A percentile compares a stretch with the other conserved stretches of the same genome.
Evolutionary conservation across 2,888 invertebrate species (phyloP).

Genomic region (Oscheius sp.): DNA sequence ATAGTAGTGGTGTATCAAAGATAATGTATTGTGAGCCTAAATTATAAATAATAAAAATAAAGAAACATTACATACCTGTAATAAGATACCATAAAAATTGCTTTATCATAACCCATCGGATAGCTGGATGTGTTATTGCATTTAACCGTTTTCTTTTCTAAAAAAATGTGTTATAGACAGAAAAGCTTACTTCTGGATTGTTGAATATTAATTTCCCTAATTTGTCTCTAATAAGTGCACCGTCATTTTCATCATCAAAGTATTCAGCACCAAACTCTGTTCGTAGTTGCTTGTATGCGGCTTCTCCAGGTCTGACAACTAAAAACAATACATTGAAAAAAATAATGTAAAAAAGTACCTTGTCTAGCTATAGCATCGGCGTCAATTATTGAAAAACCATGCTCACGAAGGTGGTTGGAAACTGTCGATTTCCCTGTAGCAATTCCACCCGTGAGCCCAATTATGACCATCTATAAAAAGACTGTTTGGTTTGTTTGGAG

Average conservation of each 20-base stretch:
- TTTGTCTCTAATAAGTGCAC: constrained; percentile 61
- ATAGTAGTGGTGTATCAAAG: constrained; percentile 68
- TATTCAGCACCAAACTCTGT: constrained; percentile 64
- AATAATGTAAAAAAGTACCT: constrained; percentile 44
- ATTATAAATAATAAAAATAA: background rate
- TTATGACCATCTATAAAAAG: constrained; percentile 55
- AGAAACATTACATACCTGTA: constrained; percentile 9
- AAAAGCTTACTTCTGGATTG: constrained; percentile 54
- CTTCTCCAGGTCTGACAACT: constrained; percentile 69
- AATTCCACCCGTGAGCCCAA: constrained; percentile 70
- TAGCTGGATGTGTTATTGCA: constrained; percentile 65
- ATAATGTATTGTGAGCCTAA: constrained; percentile 51
- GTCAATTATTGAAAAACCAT: constrained; percentile 66
- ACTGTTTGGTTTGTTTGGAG: background rate
- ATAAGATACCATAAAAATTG: constrained; percentile 55
- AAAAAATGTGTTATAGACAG: background rate
- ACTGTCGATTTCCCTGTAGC: constrained; percentile 69
- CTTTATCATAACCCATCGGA: constrained; percentile 63
- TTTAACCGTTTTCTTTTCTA: constrained; percentile 65
- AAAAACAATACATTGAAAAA: background rate
- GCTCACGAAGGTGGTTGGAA: constrained; percentile 45
- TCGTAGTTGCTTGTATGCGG: constrained; percentile 60
- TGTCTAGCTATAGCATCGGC: constrained; percentile 69
- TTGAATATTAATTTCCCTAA: constrained; percentile 64
- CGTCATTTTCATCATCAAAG: constrained; percentile 68